phyloP scores from a whole-genome alignment of 2,888 invertebrate genomes.

The Linhomoeus sp. region DNA sequence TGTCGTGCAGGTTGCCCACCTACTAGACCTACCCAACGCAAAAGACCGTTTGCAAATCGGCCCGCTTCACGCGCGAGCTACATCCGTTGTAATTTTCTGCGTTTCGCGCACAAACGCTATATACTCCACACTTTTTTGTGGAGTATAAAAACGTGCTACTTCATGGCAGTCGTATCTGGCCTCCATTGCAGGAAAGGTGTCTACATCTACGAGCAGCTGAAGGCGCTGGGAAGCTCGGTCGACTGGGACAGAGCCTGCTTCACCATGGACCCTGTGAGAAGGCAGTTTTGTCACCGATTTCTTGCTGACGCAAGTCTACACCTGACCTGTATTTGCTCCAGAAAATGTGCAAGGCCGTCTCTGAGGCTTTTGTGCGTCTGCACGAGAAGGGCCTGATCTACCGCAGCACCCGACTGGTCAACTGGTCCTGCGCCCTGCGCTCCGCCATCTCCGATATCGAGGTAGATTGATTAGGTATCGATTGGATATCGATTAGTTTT shows the following conservation, averaged over 20 bases:
- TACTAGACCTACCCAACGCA: too few species aligned
- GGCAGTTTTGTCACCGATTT: too few species aligned
- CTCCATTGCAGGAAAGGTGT: slow-evolving; percentile 46
- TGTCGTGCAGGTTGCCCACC: too few species aligned
- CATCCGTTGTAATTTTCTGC: too few species aligned
- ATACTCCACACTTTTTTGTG: too few species aligned
- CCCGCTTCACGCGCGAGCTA: too few species aligned
- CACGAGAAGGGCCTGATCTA: slow-evolving; percentile 76
- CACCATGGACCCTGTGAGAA: slow-evolving; percentile 69
- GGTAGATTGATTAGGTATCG: slow-evolving; percentile 31
- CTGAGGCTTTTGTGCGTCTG: slow-evolving; percentile 73
- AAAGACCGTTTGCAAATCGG: too few species aligned
- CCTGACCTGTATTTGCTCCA: slow-evolving; percentile 13
- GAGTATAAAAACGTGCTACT: too few species aligned
- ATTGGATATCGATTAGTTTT: not conserved
- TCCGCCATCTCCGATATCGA: slow-evolving; percentile 98
- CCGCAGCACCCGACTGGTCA: slow-evolving; percentile 66
- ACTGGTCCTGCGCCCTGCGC: slow-evolving; percentile 90
- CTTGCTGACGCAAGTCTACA: too few species aligned
- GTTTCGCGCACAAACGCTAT: too few species aligned
- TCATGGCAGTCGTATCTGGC: too few species aligned
- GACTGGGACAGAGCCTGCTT: slow-evolving; percentile 87
- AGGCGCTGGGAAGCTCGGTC: slow-evolving; percentile 65
- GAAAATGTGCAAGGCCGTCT: slow-evolving; percentile 62
- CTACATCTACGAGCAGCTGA: slow-evolving; percentile 59